Evolutionary conservation across 2,797 vertebrate species (phyloP).

Genomic region (Falco concolor): DNA sequence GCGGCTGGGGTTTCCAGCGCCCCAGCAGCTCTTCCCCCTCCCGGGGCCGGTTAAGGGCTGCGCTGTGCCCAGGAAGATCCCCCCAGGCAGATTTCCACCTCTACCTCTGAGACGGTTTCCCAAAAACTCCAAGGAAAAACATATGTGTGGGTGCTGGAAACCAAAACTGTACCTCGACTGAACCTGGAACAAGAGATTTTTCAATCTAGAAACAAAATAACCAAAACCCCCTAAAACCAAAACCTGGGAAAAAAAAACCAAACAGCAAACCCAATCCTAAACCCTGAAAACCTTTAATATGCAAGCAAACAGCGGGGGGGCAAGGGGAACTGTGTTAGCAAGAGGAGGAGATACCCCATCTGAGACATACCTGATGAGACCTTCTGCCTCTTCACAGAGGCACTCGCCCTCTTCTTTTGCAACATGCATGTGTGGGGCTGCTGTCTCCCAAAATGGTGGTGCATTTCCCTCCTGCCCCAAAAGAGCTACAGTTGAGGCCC

Average conservation of each 20-base stretch:
- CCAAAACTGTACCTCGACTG: background rate
- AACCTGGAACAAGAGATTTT: background rate
- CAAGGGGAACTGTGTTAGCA: background rate
- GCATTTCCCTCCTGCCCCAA: accelerated
- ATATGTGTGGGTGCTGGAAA: accelerated
- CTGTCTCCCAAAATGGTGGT: accelerated
- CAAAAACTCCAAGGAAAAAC: background rate
- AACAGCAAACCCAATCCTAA: too few relatives aligned
- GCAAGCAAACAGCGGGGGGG: too few relatives aligned
- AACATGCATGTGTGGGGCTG: accelerated
- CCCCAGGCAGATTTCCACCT: background rate
- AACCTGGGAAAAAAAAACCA: background rate
- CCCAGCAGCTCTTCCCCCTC: accelerated
- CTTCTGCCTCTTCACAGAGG: background rate
- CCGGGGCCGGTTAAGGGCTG: too few relatives aligned
- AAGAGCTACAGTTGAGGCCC: background rate
- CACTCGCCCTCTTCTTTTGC: background rate
- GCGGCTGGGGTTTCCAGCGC: too few relatives aligned
- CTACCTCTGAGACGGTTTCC: accelerated
- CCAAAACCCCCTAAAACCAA: background rate
- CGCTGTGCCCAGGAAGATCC: accelerated
- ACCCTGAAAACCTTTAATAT: background rate
- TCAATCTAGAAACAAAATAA: too few relatives aligned
- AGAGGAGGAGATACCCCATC: background rate
- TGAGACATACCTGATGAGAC: accelerated